These are phyloP conservation scores for Gonioctena quinquepunctata DNA, from an alignment of 1,140 invertebrate genomes.

Conservation along the genomic window DNA sequence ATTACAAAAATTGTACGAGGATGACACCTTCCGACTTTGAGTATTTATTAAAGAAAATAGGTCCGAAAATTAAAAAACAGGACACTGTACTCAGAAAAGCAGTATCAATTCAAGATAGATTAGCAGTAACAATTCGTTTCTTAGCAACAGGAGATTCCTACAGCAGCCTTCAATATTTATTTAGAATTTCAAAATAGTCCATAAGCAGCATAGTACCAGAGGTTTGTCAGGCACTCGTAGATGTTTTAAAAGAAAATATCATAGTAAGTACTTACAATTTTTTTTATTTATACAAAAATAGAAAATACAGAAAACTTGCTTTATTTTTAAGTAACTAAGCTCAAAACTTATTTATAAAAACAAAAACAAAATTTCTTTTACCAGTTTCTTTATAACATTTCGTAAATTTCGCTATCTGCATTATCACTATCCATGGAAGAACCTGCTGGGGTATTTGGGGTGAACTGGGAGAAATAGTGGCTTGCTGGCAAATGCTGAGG, in stretches of 20 bases:
- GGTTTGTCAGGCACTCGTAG: conserved; percentile 31
- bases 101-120: conserved; percentile 25
- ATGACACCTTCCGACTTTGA: conserved; percentile 16
- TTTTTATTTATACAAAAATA: too few species aligned
- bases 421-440: too few species aligned
- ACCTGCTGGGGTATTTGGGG: too few species aligned
- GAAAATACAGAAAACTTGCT: too few species aligned
- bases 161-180: conserved; percentile 36
- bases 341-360: too few species aligned
- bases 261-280: background rate
- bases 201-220: conserved; percentile 44
- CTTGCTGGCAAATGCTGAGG: too few species aligned
- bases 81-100: conserved; percentile 9
- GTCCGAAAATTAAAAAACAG: background rate
- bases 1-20: conserved; percentile 12
- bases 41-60: conserved; percentile 4
- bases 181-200: conserved; percentile 42
- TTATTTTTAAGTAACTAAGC: too few species aligned
- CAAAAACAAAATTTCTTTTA: too few species aligned
- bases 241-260: background rate
- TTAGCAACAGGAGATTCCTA: conserved; percentile 46
- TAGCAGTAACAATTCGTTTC: conserved; percentile 44
- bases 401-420: too few species aligned
- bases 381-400: too few species aligned
- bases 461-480: too few species aligned